Conservation (phyloP, 2,113 vertebrate genomes). For the Drymodes brunneopygia region DNA sequence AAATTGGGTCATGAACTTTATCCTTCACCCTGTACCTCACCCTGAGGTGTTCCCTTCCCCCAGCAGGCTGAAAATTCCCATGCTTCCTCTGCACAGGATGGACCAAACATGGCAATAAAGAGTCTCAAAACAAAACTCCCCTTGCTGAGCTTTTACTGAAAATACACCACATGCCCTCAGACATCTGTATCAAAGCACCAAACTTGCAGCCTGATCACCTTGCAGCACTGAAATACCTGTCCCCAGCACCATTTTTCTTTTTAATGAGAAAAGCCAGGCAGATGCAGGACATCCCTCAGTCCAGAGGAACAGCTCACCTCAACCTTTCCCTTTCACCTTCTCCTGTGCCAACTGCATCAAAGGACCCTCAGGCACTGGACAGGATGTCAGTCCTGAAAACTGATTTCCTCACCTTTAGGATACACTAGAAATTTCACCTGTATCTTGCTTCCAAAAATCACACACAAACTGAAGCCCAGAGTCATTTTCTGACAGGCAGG, state of each 20-base stretch:
- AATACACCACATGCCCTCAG: neutral
- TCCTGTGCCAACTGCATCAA: neutral
- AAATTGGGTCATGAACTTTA: neutral
- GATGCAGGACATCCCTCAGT: neutral
- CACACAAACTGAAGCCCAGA: neutral
- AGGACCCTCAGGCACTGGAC: neutral
- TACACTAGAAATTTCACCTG: neutral
- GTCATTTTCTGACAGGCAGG: neutral
- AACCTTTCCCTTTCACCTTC: neutral
- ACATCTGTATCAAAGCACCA: neutral
- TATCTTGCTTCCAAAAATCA: neutral
- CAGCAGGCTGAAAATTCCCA: neutral
- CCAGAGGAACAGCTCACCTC: neutral
- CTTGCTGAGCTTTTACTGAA: neutral
- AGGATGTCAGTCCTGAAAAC: neutral
- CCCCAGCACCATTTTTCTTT: neutral
- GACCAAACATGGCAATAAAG: neutral
- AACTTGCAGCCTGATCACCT: neutral
- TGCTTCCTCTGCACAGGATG: neutral
- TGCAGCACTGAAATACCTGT: neutral
- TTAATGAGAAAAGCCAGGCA: neutral
- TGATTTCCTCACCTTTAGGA: neutral
- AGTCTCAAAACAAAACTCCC: neutral
- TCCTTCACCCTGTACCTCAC: neutral
- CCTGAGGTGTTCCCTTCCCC: neutral